phyloP scores from a whole-genome alignment of 1,140 invertebrate species.

The Bombus difficillimus region DNA sequence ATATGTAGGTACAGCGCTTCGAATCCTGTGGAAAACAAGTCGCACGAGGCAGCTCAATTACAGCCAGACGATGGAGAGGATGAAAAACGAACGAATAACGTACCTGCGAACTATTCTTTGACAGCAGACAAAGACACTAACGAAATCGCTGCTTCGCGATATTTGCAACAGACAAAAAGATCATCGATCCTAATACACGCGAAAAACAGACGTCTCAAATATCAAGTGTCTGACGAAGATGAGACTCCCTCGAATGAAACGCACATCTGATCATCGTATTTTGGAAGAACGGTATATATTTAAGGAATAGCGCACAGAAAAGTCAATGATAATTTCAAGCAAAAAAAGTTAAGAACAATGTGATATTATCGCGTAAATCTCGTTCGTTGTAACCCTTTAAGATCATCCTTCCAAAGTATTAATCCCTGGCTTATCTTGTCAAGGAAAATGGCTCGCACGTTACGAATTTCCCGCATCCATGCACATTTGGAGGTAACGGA shows the following conservation, averaged over 20 bases:
- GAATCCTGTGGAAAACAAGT: neutral
- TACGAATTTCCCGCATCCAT: neutral
- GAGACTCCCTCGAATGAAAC: conserved; percentile 25
- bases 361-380: neutral
- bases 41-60: conserved; percentile 7
- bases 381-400: neutral
- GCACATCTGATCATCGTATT: conserved; percentile 36
- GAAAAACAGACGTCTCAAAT: conserved; percentile 27
- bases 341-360: too few species aligned
- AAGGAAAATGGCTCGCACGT: neutral
- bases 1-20: conserved; percentile 27
- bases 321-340: neutral
- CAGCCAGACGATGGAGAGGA: neutral
- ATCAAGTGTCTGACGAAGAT: neutral
- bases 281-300: neutral
- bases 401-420: neutral
- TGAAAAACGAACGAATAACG: neutral
- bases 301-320: neutral
- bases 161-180: neutral
- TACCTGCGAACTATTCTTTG: neutral
- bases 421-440: conserved; percentile 20
- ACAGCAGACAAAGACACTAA: neutral
- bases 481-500: neutral
- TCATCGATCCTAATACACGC: conserved; percentile 9
- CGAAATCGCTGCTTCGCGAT: neutral